These are phyloP conservation scores for Halichoerus grypus DNA, from an alignment of 2,113 vertebrate genomes.

Conservation along the genomic window DNA sequence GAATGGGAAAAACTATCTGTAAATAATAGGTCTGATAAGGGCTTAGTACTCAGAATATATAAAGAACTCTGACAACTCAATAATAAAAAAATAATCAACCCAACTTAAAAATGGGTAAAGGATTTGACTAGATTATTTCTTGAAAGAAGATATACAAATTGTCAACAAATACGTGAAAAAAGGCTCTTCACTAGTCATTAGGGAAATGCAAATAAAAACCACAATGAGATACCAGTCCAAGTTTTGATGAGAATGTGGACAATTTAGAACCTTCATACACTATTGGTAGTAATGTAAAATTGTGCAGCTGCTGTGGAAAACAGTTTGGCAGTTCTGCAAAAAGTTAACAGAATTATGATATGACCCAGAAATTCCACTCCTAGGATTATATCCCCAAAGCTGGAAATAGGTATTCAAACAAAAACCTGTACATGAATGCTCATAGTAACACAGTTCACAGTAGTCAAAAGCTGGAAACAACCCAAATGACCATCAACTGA, in stretches of 20 bases:
- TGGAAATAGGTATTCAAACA: constrained; percentile 28
- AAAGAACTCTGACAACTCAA: background rate
- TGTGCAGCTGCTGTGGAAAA: background rate
- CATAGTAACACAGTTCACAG: background rate
- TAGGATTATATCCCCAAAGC: background rate
- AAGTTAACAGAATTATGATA: constrained; percentile 42
- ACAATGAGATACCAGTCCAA: background rate
- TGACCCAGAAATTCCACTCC: constrained; percentile 24
- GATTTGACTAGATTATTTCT: background rate
- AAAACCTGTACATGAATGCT: background rate
- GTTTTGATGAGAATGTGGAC: background rate
- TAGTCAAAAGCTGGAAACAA: constrained; percentile 1
- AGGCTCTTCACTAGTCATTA: background rate
- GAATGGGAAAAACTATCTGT: constrained; percentile 19
- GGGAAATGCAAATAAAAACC: constrained; percentile 8
- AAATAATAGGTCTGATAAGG: background rate
- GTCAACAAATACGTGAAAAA: background rate
- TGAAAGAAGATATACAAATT: background rate
- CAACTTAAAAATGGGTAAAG: constrained; percentile 29
- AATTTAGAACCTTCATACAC: background rate
- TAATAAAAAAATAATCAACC: background rate
- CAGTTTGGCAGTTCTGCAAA: constrained; percentile 24
- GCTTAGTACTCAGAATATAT: background rate
- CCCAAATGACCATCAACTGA: background rate
- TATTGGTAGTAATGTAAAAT: background rate